phyloP scores from a whole-genome alignment of 2,113 vertebrate genomes.

The Bombycilla garrulus region DNA sequence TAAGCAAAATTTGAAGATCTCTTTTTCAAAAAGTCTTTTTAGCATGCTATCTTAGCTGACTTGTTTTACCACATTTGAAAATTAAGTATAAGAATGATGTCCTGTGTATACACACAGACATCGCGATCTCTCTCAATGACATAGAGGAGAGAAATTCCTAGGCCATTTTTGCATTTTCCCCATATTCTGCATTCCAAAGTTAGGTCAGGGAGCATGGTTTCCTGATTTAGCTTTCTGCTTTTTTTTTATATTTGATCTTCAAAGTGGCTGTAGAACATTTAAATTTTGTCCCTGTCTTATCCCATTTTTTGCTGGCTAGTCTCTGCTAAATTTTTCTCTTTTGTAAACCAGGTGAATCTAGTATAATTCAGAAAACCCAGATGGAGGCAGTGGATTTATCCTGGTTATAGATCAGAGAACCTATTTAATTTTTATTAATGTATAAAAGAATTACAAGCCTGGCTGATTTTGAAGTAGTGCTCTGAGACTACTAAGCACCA shows the following conservation, averaged over 20 bases:
- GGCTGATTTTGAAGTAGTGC: background rate
- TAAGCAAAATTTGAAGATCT: background rate
- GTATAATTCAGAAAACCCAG: background rate
- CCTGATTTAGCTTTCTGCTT: background rate
- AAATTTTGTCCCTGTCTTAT: background rate
- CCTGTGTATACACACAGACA: background rate
- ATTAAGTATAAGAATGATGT: background rate
- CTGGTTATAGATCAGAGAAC: background rate
- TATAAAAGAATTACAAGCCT: background rate
- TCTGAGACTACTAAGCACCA: background rate
- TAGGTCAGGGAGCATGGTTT: background rate
- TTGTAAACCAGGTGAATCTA: background rate
- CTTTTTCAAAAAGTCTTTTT: background rate
- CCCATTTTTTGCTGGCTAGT: background rate
- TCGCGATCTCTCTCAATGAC: background rate
- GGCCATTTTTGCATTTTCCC: background rate
- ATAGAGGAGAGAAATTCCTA: background rate
- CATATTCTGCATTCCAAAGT: conserved; percentile 21
- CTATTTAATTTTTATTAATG: background rate
- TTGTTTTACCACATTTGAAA: background rate
- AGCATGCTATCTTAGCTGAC: background rate
- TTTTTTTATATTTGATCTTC: background rate
- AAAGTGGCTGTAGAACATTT: background rate
- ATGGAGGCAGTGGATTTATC: background rate
- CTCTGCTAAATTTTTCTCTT: background rate